Evolutionary conservation across 2,797 vertebrate species (phyloP).

Genomic region (Serranus cabrilla): DNA sequence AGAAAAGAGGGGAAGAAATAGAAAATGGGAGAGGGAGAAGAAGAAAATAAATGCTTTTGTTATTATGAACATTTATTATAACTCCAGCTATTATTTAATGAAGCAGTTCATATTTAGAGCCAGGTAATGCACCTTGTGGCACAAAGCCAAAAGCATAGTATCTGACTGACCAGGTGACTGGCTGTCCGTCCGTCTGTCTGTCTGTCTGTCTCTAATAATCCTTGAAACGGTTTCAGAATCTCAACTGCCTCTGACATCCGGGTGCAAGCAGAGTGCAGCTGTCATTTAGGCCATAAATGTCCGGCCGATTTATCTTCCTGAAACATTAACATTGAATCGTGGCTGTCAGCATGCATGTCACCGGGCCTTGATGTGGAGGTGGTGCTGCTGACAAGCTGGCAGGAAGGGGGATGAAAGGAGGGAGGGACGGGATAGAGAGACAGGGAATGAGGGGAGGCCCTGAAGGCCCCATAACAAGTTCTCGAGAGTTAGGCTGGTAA

Average conservation of each 20-base stretch:
- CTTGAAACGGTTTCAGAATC: constrained; percentile 44
- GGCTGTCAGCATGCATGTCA: constrained; percentile 67
- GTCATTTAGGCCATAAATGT: constrained; percentile 71
- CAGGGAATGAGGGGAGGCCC: constrained; percentile 32
- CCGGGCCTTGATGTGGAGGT: constrained; percentile 46
- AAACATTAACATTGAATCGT: constrained; percentile 64
- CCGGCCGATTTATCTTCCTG: constrained; percentile 61
- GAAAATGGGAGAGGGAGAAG: constrained; percentile 11
- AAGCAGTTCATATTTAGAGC: constrained; percentile 28
- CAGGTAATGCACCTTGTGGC: constrained; percentile 55
- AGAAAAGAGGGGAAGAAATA: constrained; percentile 14
- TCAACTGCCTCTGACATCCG: constrained; percentile 33
- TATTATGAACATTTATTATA: constrained; percentile 14
- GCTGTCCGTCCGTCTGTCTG: background rate
- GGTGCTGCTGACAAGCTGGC: constrained; percentile 47
- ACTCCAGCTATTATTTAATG: constrained; percentile 43
- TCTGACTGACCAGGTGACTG: constrained; percentile 11
- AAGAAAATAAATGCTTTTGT: constrained; percentile 53
- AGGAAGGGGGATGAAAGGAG: constrained; percentile 23
- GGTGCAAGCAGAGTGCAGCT: constrained; percentile 70
- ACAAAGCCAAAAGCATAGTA: constrained; percentile 36
- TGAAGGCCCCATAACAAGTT: constrained; percentile 65
- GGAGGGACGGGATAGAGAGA: background rate
- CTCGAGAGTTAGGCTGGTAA: constrained; percentile 43
- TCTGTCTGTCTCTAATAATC: constrained; percentile 21